Base-by-base conservation (phyloP, 2,113 vertebrate species). In the Eira barbara region DNA sequence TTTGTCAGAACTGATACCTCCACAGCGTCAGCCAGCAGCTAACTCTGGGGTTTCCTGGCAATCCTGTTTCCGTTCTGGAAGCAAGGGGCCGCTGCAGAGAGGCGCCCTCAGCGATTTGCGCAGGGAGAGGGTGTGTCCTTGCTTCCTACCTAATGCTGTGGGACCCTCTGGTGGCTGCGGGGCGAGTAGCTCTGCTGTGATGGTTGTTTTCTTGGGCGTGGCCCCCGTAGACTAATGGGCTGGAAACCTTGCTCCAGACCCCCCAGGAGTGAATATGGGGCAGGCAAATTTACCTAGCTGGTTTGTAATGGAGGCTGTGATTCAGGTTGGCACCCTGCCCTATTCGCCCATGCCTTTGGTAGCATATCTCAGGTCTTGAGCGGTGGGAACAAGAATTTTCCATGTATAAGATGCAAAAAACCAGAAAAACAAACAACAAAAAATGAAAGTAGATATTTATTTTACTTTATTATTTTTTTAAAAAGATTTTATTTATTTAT, bases 111-210 rank as follows among this genome's bases (percentile, higher is more conserved):
- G n/a, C 18, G 1, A 4, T 8, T 42, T 29, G 25, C 7, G 0
- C 39, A 3, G 45, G 85, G 55, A 55, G 45, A 96, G 80, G 74
- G 78, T 0, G 85, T 87, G 97, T 55, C 79, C 57, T 95, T 52
- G 55, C 80, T 57, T 74, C 88, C 86, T 85, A 47, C 63, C 65
- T 39, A 55, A 45, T 81, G 92, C 83, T 94, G 69, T 82, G 97
- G 96, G 9, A 0, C 95, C 94, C 97, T 86, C 97, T 97, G 92
- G 87, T 86, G 98, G 97, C 71, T 47, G 80, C 12, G 8, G 36
- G 17, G 67, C 8, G 91, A 91, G 63, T 71, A 93, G 97, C 90
- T 92, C 14, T 14, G 76, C 47, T 9, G 52, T 18, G 18, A 79
- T 7, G 8, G 45, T 76, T 82, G 86, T 52, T 67, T 49, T 34